Base-by-base conservation (phyloP, 2,797 vertebrate genomes). In the Yasuhikotakia modesta region DNA sequence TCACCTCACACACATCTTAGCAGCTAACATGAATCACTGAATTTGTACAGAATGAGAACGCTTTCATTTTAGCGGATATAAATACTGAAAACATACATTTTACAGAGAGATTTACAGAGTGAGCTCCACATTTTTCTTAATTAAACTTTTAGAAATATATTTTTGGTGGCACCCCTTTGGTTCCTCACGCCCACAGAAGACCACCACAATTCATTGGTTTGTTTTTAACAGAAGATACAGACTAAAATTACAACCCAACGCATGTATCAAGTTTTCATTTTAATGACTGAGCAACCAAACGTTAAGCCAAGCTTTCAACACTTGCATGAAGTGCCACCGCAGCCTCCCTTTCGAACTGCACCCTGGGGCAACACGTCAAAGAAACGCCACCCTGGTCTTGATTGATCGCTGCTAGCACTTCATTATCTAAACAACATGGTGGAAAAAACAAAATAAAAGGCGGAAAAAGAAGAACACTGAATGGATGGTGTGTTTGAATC, bases 161-260 rank as follows among this genome's bases (percentile, higher is more conserved):
- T 43, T 43, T 43, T 43, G 39, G 39, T 43, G 39, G 10, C 84
- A 96, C 93, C 12, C 94, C 96, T 89, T 99, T 96, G 0, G 88
- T 87, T 11, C 87, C 79, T 85, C 79, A 14, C 97, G 94, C 30
- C 94, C 94, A 58, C 91, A 93, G 70, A n/a, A n/a, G n/a, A 96
- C 93, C 24, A 95, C 89, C 85, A 95, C 94, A 65, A 96, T 73
- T 1, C 95, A 94, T 87, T 93, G 90, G 87, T 94, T 97, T 61
- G 89, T 90, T 0, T 89, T 92, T 57, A 98, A 92, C 97, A 98
- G 83, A n/a, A 22, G 21, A 65, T n/a, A 79, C 19, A n/a, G n/a
- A n/a, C n/a, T n/a, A n/a, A n/a, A n/a, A 52, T 12, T 61, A 55
- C 53, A 50, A 39, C n/a, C n/a, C 27, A 63, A 53, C 78, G 58